Evolutionary conservation across 2,113 vertebrate genomes (phyloP).

Genomic region (Pachycephala philippinensis): DNA sequence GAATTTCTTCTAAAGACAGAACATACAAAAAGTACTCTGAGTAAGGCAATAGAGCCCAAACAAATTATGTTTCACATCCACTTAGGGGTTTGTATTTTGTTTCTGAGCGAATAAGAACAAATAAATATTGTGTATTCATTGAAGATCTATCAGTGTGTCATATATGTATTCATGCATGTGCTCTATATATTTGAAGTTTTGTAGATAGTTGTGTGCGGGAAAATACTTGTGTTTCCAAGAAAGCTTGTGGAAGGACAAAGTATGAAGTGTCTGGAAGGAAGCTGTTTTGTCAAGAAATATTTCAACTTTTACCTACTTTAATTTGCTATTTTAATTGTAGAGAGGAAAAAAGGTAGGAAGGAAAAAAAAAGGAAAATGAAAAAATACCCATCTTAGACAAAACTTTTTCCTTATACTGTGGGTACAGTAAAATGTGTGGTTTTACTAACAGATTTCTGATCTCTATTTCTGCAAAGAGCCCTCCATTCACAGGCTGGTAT

Average conservation of each 20-base stretch:
- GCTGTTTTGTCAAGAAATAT: not conserved
- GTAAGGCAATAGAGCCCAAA: not conserved
- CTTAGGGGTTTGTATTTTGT: not conserved
- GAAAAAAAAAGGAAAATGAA: not conserved
- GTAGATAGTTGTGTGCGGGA: not conserved
- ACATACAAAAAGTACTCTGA: not conserved
- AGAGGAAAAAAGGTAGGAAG: not conserved
- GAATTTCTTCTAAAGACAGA: not conserved
- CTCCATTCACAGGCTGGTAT: not conserved
- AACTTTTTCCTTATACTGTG: not conserved
- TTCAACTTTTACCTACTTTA: not conserved
- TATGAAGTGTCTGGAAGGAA: accelerated
- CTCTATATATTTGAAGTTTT: not conserved
- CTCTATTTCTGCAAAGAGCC: not conserved
- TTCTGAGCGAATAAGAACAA: not conserved
- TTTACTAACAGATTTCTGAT: not conserved
- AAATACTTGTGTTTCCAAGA: not conserved
- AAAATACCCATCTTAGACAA: not conserved
- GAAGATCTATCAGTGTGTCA: not conserved
- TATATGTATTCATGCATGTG: not conserved
- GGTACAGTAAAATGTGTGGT: not conserved
- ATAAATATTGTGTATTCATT: not conserved
- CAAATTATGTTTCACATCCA: not conserved
- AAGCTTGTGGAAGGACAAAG: not conserved
- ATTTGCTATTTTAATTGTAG: not conserved